Evolutionary conservation across 2,113 vertebrate species (phyloP).

Genomic region (Dolichallabes microphthalmus): DNA sequence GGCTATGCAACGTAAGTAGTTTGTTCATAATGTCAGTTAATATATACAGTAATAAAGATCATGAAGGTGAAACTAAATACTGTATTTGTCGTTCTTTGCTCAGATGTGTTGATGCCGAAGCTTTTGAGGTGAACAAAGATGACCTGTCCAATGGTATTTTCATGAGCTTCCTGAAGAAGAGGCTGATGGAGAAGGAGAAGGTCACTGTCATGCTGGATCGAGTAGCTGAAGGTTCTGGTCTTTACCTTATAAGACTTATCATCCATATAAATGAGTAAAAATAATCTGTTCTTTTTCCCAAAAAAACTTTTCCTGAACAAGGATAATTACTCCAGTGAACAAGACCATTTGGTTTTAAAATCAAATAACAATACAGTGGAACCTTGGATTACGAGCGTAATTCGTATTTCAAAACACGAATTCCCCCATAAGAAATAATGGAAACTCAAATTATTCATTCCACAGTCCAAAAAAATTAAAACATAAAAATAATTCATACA

Average conservation of each 20-base stretch:
- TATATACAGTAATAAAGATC: background rate
- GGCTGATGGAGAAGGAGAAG: slow-evolving; percentile 82
- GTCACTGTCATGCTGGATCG: slow-evolving; percentile 84
- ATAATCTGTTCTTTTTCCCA: background rate
- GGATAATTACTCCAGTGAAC: too few species aligned
- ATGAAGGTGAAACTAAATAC: background rate
- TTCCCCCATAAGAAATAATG: too few species aligned
- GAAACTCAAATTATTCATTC: too few species aligned
- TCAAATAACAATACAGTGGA: too few species aligned
- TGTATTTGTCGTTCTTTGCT: slow-evolving; percentile 8
- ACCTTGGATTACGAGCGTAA: too few species aligned
- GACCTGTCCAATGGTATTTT: slow-evolving; percentile 82
- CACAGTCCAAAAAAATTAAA: too few species aligned
- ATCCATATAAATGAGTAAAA: background rate
- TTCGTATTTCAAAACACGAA: too few species aligned
- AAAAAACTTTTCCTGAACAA: too few species aligned
- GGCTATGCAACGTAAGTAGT: slow-evolving; percentile 84
- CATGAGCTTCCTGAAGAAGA: slow-evolving; percentile 78
- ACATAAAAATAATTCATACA: too few species aligned
- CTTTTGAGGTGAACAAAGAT: slow-evolving; percentile 79
- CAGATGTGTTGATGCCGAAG: slow-evolving; percentile 81
- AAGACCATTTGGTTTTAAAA: background rate
- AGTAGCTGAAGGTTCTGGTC: slow-evolving; percentile 79
- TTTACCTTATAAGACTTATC: background rate
- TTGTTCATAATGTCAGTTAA: background rate